Conservation (phyloP, 2,113 vertebrate genomes). For the Xyliphius kryptos region DNA sequence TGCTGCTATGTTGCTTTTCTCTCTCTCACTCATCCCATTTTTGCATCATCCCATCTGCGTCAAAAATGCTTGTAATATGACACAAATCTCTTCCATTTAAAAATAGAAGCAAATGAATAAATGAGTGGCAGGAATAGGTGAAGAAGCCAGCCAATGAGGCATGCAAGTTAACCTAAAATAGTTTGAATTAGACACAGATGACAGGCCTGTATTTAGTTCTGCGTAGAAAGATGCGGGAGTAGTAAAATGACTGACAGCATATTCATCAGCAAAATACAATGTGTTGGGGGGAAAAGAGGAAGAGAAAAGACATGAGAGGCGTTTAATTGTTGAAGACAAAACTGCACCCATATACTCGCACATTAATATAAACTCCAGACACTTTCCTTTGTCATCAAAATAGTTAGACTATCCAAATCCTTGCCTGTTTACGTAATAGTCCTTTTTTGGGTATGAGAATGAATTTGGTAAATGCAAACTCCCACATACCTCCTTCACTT, state of each 20-base stretch:
- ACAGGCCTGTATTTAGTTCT: constrained; percentile 20
- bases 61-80: constrained; percentile 34
- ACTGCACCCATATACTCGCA: too few species aligned
- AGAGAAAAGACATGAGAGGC: too few species aligned
- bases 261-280: constrained; percentile 22
- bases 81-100: constrained; percentile 33
- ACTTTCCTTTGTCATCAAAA: constrained; percentile 17
- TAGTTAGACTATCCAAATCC: too few species aligned
- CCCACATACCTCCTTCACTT: too few species aligned
- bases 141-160: constrained; percentile 20
- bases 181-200: constrained; percentile 21
- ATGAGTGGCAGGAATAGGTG: constrained; percentile 29
- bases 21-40: constrained; percentile 1
- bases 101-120: constrained; percentile 42
- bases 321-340: too few species aligned
- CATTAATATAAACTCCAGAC: constrained; percentile 8
- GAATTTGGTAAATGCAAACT: too few species aligned
- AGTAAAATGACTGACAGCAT: constrained; percentile 27
- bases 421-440: too few species aligned
- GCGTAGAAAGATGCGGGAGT: neutral
- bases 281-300: too few species aligned
- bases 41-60: constrained; percentile 37
- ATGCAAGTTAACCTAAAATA: constrained; percentile 30
- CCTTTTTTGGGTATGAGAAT: too few species aligned
- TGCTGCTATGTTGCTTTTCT: too few species aligned